phyloP scores from a whole-genome alignment of 1,140 invertebrate species.

The Bombus sibiricus region DNA sequence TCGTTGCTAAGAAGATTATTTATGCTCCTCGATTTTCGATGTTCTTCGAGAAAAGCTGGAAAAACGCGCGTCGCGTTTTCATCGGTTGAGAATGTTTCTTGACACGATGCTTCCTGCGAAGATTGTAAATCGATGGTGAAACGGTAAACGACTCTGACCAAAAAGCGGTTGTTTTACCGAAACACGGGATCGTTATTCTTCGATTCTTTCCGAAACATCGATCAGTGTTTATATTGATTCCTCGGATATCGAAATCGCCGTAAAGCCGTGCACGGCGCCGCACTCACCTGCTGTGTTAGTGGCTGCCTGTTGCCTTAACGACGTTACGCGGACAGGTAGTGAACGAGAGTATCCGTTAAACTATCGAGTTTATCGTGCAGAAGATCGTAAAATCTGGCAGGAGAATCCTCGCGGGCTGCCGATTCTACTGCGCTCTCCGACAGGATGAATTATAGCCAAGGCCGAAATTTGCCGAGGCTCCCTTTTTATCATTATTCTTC shows the following conservation, averaged over 20 bases:
- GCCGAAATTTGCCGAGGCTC: constrained; percentile 31
- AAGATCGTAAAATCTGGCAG: constrained; percentile 67
- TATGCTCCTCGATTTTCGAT: not conserved
- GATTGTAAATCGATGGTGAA: not conserved
- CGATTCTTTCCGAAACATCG: not conserved
- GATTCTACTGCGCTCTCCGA: constrained; percentile 32
- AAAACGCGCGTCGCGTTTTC: not conserved
- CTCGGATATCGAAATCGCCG: not conserved
- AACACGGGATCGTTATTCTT: not conserved
- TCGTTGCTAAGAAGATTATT: not conserved
- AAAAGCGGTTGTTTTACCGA: not conserved
- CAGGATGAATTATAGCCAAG: constrained; percentile 46
- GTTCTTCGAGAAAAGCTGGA: not conserved
- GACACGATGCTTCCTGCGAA: not conserved
- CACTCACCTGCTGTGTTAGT: constrained; percentile 54
- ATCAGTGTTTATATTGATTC: constrained; percentile 21
- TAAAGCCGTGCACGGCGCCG: constrained; percentile 25
- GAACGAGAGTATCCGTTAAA: constrained; percentile 68
- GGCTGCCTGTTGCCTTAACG: constrained; percentile 62
- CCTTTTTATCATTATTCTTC: constrained; percentile 8
- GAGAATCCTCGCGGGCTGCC: constrained; percentile 50
- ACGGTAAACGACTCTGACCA: not conserved
- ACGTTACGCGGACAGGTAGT: constrained; percentile 65
- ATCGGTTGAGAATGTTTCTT: not conserved
- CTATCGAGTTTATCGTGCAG: constrained; percentile 74